These are phyloP conservation scores for Furcula furcula DNA, from an alignment of 2,888 invertebrate species.

Conservation along the genomic window DNA sequence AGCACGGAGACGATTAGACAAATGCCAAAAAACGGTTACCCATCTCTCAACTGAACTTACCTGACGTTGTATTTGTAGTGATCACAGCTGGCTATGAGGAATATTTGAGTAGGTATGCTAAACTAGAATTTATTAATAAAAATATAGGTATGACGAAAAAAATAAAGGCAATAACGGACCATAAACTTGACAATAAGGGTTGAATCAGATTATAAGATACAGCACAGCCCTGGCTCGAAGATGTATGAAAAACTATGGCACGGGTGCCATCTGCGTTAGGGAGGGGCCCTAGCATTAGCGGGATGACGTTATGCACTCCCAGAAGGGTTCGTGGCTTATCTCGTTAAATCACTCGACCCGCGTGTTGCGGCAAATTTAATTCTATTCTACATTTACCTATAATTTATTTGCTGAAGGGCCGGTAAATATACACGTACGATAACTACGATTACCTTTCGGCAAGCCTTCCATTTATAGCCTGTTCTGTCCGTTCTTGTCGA, in stretches of 20 bases:
- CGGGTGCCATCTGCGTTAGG: conserved; percentile 76
- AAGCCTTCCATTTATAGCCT: conserved; percentile 36
- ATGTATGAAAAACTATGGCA: conserved; percentile 68
- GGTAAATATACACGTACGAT: conserved; percentile 25
- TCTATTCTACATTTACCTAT: conserved; percentile 7
- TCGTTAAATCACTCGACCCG: conserved; percentile 62
- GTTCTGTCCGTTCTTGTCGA: conserved; percentile 34
- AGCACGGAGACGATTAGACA: too few relatives aligned
- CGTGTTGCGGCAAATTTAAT: conserved; percentile 27
- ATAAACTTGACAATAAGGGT: background rate
- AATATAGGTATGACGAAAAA: too few relatives aligned
- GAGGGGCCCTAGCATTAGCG: conserved; percentile 75
- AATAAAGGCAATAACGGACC: too few relatives aligned
- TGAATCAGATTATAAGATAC: background rate
- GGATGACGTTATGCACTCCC: conserved; percentile 79
- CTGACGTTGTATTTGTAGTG: too few relatives aligned
- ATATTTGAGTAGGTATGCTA: too few relatives aligned
- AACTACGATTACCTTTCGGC: conserved; percentile 42
- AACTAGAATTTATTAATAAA: too few relatives aligned
- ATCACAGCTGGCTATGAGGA: too few relatives aligned
- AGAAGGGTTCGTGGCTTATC: conserved; percentile 73
- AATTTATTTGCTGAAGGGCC: conserved; percentile 41
- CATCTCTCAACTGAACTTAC: too few relatives aligned
- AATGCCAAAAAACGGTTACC: too few relatives aligned
- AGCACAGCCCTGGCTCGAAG: conserved; percentile 43